Conservation (phyloP, 2,113 vertebrate genomes). For the Alaudala cheleensis region DNA sequence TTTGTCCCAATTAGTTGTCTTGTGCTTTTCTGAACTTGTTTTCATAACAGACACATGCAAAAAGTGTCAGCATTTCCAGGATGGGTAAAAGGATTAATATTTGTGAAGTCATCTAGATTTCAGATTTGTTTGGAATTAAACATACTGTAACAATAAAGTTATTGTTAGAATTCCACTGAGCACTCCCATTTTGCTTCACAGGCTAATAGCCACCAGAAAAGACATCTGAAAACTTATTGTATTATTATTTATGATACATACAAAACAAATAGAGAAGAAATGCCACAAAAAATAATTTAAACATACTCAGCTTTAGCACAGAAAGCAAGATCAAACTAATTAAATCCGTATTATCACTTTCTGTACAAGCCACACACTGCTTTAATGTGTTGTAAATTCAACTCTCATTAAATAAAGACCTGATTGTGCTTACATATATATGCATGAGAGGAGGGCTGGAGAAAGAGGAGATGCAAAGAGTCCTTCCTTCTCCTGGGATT, state of each 20-base stretch:
- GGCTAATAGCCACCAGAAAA: slow-evolving; percentile 21
- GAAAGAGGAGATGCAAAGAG: not conserved
- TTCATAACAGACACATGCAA: not conserved
- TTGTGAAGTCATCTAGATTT: slow-evolving; percentile 14
- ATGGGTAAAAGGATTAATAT: not conserved
- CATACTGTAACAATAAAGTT: slow-evolving; percentile 11
- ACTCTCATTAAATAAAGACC: not conserved
- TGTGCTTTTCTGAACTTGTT: not conserved
- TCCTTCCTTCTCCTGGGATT: not conserved
- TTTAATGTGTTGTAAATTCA: slow-evolving; percentile 23
- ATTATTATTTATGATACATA: slow-evolving; percentile 48
- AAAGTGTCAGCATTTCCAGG: not conserved
- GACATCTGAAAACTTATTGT: slow-evolving; percentile 41
- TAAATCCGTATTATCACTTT: slow-evolving; percentile 47
- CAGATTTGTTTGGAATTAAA: slow-evolving; percentile 32
- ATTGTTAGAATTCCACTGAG: slow-evolving; percentile 31
- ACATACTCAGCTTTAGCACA: not conserved
- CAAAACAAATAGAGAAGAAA: slow-evolving; percentile 43
- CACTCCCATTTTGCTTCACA: slow-evolving; percentile 37
- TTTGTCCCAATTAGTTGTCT: not conserved
- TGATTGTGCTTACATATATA: not conserved
- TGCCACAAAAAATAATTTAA: slow-evolving; percentile 20
- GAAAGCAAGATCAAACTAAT: slow-evolving; percentile 47
- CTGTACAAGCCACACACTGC: not conserved
- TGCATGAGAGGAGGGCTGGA: not conserved